These are phyloP conservation scores for Solenopsis fugax DNA, from an alignment of 1,140 invertebrate genomes.

Conservation along the genomic window DNA sequence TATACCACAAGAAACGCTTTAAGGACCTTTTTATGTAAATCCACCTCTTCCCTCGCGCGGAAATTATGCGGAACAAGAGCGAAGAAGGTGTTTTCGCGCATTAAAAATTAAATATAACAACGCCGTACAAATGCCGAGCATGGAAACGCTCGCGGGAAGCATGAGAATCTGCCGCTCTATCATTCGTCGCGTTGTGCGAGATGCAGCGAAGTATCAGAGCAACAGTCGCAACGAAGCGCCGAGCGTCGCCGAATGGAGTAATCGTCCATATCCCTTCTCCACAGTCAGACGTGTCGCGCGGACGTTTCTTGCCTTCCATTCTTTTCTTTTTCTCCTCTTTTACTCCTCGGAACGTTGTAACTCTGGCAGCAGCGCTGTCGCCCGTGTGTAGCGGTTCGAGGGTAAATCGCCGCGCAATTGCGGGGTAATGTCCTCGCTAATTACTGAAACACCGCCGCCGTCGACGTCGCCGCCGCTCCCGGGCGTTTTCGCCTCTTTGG, in stretches of 20 bases:
- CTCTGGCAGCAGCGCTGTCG: not conserved
- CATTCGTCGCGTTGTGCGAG: constrained; percentile 17
- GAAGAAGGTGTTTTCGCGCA: not conserved
- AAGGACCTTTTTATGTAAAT: not conserved
- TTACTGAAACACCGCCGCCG: constrained; percentile 40
- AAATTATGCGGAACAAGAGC: not conserved
- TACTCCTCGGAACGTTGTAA: constrained; percentile 10
- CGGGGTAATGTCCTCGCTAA: constrained; percentile 62
- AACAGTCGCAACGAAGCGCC: not conserved
- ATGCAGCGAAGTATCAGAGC: not conserved
- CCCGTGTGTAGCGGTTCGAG: constrained; percentile 14
- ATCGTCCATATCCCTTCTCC: constrained; percentile 23
- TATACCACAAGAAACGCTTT: not conserved
- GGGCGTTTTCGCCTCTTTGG: constrained; percentile 44
- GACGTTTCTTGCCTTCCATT: not conserved
- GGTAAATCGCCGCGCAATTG: constrained; percentile 53
- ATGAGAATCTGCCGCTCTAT: not conserved
- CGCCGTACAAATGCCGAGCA: constrained; percentile 10
- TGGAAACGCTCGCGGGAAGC: not conserved
- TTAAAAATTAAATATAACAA: constrained; percentile 53
- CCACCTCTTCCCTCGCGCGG: not conserved
- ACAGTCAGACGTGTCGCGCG: not conserved
- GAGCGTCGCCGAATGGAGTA: constrained; percentile 33
- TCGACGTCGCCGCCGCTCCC: not conserved
- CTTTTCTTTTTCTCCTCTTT: not conserved